Percentiles rank a stretch among this genome's conserved stretches.
phyloP scores from a whole-genome alignment of 2,113 vertebrate species.

The Corythornis madagascariensis region DNA sequence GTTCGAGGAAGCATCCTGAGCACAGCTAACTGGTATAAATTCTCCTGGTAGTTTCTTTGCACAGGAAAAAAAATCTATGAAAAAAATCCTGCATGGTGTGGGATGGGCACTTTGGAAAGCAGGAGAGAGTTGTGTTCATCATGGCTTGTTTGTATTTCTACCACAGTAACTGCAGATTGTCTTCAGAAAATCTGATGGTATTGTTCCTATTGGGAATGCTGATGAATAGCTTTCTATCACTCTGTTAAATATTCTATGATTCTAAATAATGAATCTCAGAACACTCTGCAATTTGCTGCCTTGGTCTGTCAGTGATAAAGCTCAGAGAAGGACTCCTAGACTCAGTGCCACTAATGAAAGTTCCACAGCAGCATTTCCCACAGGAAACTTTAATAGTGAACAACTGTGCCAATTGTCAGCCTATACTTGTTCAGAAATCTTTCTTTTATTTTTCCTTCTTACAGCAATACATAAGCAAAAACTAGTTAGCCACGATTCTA shows the following conservation, averaged over 20 bases:
- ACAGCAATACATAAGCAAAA: background rate
- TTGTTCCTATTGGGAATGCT: background rate
- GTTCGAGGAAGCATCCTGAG: background rate
- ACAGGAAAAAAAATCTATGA: background rate
- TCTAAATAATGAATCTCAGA: background rate
- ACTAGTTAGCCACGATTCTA: background rate
- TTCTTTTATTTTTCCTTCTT: background rate
- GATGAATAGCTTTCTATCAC: background rate
- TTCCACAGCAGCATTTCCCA: background rate
- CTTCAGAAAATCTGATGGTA: background rate
- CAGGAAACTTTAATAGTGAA: background rate
- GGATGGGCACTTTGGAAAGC: background rate
- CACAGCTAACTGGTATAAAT: background rate
- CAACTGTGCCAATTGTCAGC: background rate
- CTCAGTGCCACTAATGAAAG: background rate
- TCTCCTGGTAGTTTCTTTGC: background rate
- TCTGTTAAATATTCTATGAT: background rate
- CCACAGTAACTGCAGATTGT: accelerated
- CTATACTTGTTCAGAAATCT: background rate
- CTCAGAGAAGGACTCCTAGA: background rate
- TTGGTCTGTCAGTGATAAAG: background rate
- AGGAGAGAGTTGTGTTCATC: background rate
- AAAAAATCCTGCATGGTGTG: background rate
- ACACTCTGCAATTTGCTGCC: background rate
- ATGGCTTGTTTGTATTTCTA: background rate